Conservation (phyloP, 23 tunicate genomes). For the Botrylloides violaceus region DNA sequence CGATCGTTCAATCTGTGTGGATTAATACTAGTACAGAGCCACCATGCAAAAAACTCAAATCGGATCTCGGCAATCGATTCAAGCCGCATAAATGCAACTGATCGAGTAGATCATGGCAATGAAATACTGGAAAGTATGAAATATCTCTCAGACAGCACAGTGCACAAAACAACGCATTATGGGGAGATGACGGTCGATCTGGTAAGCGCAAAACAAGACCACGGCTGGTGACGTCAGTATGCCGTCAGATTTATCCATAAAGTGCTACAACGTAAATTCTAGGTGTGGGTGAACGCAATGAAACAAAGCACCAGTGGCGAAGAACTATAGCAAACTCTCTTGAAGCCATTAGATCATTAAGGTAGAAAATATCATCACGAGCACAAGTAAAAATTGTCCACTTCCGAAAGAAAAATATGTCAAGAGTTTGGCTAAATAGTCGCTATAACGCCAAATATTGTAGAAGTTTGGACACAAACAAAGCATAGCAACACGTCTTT, state of each 20-base stretch:
- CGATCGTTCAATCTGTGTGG: neutral
- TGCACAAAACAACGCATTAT: neutral
- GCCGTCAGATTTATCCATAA: neutral
- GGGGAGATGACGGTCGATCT: neutral
- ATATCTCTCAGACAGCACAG: neutral
- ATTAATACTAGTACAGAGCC: too few relatives aligned
- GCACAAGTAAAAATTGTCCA: neutral
- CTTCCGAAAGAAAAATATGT: neutral
- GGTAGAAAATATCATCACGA: neutral
- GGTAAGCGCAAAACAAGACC: neutral
- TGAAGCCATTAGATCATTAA: neutral
- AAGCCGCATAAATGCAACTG: too few relatives aligned
- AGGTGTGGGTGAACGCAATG: neutral
- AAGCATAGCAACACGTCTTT: too few relatives aligned
- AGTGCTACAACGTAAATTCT: neutral
- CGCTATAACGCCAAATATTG: neutral
- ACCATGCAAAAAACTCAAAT: too few relatives aligned
- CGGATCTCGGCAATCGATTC: too few relatives aligned
- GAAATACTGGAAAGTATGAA: neutral
- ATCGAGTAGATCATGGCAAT: too few relatives aligned
- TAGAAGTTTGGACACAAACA: neutral
- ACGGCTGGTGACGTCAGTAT: neutral
- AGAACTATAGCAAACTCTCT: neutral
- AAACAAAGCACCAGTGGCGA: conserved; percentile 4
- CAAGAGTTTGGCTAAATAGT: neutral